Base-by-base conservation (phyloP, 2,888 invertebrate genomes). In the Apodemia zela region DNA sequence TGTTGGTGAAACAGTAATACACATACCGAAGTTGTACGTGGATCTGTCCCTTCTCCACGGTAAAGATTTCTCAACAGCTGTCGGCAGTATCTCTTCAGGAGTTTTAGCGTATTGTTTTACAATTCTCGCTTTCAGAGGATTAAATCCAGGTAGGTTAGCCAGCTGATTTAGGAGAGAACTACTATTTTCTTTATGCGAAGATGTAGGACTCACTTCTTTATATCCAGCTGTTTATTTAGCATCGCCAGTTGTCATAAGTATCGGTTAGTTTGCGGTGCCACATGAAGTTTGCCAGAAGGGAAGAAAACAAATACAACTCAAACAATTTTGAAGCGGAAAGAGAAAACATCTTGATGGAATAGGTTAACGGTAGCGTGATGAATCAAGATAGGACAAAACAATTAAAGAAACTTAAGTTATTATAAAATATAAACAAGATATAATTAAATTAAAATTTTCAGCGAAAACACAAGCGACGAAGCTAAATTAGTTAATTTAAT, bases 1-100 rank as follows among this genome's bases (percentile, higher is more conserved):
- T 21, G 13, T 57, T 57, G 15, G 54, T 57, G 54, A 57, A 25
- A 57, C 66, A 61, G 66, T 66, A 65, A 58, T 65, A 84, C 81
- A 92, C 93, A 93, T 95, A 95, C 95, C 95, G 90, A 94, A 93
- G 87, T 94, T 94, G 84, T 93, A 94, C 88, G 93, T 94, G 90
- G 94, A 94, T 87, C 93, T 93, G 89, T 95, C 95, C 84, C 95
- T 93, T 86, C 96, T 94, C 97, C 97, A 97, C 80, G 97, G 97
- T 85, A 97, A 93, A 75, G 95, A 95, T 85, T 95, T 94, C 92
- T 97, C 97, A 82, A 96, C 95, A 78, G 95, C 94, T 75, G 96
- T 96, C 75, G 95, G 94, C 76, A 94, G 93, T 78, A 94, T 93
- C 72, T 93, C 94, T 81, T 93, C 93, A 63, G 92, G 91, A 72